Base-by-base conservation (phyloP, 2,113 vertebrate genomes). In the Hippocampus abdominalis region DNA sequence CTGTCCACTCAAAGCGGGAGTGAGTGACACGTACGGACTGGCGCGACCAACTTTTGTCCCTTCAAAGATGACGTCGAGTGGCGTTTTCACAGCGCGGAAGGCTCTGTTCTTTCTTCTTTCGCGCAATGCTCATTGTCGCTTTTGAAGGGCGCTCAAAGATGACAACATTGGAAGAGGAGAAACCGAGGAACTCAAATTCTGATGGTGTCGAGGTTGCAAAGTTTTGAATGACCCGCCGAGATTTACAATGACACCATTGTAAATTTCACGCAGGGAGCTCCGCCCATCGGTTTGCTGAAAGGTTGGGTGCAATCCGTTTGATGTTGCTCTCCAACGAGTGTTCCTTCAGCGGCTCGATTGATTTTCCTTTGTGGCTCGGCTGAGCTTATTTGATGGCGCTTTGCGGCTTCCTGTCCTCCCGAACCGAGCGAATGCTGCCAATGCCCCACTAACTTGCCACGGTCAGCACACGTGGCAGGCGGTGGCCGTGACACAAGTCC, bases 1-100 rank as follows among this genome's bases (percentile, higher is more conserved):
- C 81, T 79, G 76, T 4, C 75, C 46, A 42, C 25, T 6, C 21
- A 76, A 60, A 57, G 48, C 80, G 54, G 48, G 71, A 69, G 66
- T 64, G 71, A 69, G 66, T 64, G 67, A 80, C 78, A 74, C 73
- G 25, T 72, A 56, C 9, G 29, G 2, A 49, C 12, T 49, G 32
- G 36, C 61, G 72, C 67, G 60, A 15, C 54, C 23, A 36, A 56
- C 9, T 72, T 62, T 67, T 59, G 59, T 70, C 13, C 32, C 15
- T 25, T 36, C 27, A 18, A 48, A 59, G 18, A 62, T 15, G 12
- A 3, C 25, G 32, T 69, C 56, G 12, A 49, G 63, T 75, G 65
- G 27, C 69, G 2, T 66, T 70, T 62, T 48, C 25, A 49, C 20
- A 62, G 10, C 64, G 2, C 70, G 15, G 36, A 67, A 68, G 32